phyloP scores from a whole-genome alignment of 2,113 vertebrate genomes.

The Chamaetylas fuelleborni region DNA sequence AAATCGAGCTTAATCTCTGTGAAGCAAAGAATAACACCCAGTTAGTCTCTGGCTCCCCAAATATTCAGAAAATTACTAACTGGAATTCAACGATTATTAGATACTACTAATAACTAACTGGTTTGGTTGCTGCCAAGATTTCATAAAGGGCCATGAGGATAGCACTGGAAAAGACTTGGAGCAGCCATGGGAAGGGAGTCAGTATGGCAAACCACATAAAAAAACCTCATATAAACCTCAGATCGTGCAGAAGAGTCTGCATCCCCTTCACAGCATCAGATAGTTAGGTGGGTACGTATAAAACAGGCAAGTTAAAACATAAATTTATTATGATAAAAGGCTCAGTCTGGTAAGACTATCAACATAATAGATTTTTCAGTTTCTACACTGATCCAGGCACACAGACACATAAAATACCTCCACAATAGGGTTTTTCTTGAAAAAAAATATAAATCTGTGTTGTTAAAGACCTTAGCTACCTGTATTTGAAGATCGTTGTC shows the following conservation, averaged over 20 bases:
- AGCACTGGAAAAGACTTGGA: not conserved
- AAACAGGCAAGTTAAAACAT: not conserved
- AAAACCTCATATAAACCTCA: not conserved
- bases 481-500: constrained; percentile 71
- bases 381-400: not conserved
- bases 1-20: not conserved
- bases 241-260: not conserved
- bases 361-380: not conserved
- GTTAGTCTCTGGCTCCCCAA: not conserved
- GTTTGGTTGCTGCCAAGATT: not conserved
- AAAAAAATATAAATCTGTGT: not conserved
- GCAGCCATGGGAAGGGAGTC: not conserved
- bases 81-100: not conserved
- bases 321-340: not conserved
- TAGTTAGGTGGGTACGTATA: not conserved
- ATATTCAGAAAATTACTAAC: not conserved
- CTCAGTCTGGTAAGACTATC: not conserved
- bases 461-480: constrained; percentile 62
- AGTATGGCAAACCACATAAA: not conserved
- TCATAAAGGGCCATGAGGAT: not conserved
- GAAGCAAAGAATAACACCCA: constrained; percentile 20
- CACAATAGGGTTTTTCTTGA: not conserved
- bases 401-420: not conserved
- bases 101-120: not conserved
- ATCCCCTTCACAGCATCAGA: not conserved